These are phyloP conservation scores for Silurus aristotelis DNA, from an alignment of 2,797 vertebrate species.

Conservation along the genomic window DNA sequence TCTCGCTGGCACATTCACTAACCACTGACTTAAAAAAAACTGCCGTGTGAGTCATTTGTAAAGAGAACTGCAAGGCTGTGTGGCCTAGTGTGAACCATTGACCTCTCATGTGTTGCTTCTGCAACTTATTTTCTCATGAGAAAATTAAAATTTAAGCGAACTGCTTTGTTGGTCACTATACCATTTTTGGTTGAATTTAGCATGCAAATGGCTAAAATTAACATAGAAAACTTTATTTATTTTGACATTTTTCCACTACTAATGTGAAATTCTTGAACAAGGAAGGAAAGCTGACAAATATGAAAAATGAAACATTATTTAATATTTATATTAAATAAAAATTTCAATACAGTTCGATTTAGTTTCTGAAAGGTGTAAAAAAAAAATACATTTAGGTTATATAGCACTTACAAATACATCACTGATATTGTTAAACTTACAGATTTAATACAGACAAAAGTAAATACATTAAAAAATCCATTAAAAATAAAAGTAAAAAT, in stretches of 20 bases:
- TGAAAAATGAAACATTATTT: neutral
- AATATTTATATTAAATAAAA: neutral
- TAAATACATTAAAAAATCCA: too few species aligned
- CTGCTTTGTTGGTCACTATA: neutral
- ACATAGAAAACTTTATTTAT: neutral
- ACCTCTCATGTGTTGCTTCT: conserved; percentile 63
- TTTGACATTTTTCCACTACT: neutral
- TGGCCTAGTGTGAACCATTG: conserved; percentile 67
- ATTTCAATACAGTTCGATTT: neutral
- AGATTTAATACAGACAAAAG: neutral
- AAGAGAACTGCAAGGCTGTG: conserved; percentile 43
- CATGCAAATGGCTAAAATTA: neutral
- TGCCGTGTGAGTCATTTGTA: conserved; percentile 54
- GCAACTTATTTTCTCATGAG: conserved; percentile 51
- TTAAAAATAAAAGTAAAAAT: too few species aligned
- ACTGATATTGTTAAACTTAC: neutral
- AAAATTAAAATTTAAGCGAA: conserved; percentile 22
- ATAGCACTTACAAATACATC: neutral
- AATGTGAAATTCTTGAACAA: neutral
- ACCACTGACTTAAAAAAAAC: conserved; percentile 15
- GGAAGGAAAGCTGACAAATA: neutral
- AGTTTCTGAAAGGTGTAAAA: neutral
- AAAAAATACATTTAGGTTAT: neutral
- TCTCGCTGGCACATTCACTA: conserved; percentile 23
- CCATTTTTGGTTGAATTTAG: neutral